phyloP scores from a whole-genome alignment of 2,113 vertebrate species.

The Xenus cinereus region DNA sequence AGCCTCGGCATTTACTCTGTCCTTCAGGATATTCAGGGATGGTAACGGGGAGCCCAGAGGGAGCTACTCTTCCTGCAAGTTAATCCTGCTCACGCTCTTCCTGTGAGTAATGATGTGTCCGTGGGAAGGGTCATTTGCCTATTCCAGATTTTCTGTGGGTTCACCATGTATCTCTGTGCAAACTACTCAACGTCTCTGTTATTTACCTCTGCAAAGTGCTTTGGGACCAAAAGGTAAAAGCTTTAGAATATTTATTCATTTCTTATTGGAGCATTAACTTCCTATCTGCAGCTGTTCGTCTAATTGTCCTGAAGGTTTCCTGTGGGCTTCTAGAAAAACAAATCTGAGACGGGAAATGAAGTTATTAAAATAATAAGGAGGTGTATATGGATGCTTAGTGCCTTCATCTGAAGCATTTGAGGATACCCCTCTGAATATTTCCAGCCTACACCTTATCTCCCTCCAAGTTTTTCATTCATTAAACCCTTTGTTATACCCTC shows the following conservation, averaged over 20 bases:
- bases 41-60: not conserved
- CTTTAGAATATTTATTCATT: not conserved
- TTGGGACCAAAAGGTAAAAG: constrained; percentile 28
- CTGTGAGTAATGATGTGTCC: not conserved
- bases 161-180: not conserved
- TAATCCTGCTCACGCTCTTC: not conserved
- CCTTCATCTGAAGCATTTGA: constrained; percentile 4
- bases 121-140: not conserved
- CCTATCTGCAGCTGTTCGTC: not conserved
- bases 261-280: constrained; percentile 14
- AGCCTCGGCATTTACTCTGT: not conserved
- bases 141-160: not conserved
- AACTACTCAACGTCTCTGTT: not conserved
- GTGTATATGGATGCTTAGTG: not conserved
- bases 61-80: not conserved
- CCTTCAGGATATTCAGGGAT: not conserved
- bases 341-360: constrained; percentile 14
- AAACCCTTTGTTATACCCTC: not conserved
- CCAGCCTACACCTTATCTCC: not conserved
- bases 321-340: constrained; percentile 29
- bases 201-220: not conserved
- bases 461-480: not conserved
- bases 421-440: not conserved
- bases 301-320: constrained; percentile 39
- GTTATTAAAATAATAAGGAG: not conserved